Evolutionary conservation across 2,888 invertebrate species (phyloP), one percentile per base, ranked within the genome.

Genomic region (Tanypteryx hageni): DNA sequence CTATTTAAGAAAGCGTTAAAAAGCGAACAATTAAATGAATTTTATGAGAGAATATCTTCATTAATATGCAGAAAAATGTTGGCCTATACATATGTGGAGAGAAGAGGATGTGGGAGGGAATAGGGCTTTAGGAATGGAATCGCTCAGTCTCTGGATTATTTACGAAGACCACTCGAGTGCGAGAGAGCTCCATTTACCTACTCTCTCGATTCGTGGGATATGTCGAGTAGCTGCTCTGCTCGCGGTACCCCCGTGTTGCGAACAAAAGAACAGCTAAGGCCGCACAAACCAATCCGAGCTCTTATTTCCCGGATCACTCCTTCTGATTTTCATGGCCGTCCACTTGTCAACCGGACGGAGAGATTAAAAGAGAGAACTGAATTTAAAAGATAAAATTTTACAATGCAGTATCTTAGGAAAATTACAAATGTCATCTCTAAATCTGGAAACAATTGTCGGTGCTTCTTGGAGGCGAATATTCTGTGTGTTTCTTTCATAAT

Each of bases 261-360:
- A 76, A 76, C 22, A 76, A 76, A 76, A 76, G 76, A 76, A 76
- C 22, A 22, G 76, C 76, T 76, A 27, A 27, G 22, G 76, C 11
- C 27, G 76, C 76, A 22, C 76, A 76, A 76, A 76, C 27, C 76
- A 76, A 76, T 76, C 76, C 27, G 76, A 76, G 27, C 76, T 27
- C 76, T 27, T 27, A 76, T 76, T 76, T 76, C 76, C 76, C 76
- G 76, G 76, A 76, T 76, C 27, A 27, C 27, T 9, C 22, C 22
- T 27, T 4, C 27, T 27, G 22, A 22, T 76, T 76, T 76, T 76
- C 22, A 76, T 22, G 76, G 22, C 22, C 22, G 76, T 18, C 76
- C 76, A 27, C 76, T 27, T 22, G 22, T 27, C 22, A n/a, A 7
- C 10, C n/a, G 64, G 18, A 18, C 68, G 68, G 76, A 76, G 27